These are phyloP conservation scores for Spodoptera frugiperda DNA, from an alignment of 1,140 invertebrate genomes.

Conservation along the genomic window DNA sequence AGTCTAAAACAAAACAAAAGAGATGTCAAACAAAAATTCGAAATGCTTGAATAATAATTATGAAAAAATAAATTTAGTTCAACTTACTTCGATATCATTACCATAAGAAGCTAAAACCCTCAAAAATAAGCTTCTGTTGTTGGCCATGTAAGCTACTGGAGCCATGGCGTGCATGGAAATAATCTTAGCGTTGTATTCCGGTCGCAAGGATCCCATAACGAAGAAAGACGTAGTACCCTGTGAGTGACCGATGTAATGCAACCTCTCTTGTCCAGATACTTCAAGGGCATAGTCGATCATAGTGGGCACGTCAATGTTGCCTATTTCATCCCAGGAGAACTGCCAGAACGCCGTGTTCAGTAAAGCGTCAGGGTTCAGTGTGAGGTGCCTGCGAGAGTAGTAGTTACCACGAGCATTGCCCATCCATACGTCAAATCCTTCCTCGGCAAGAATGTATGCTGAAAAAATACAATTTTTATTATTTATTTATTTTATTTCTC, in stretches of 20 bases:
- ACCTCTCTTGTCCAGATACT: constrained; percentile 86
- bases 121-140: constrained; percentile 86
- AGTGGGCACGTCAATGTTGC: constrained; percentile 91
- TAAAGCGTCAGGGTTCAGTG: constrained; percentile 84
- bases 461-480: constrained; percentile 50
- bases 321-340: constrained; percentile 94
- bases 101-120: constrained; percentile 72
- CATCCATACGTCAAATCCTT: constrained; percentile 93
- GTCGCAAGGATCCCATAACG: constrained; percentile 87
- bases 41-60: neutral
- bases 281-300: constrained; percentile 91
- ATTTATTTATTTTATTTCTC: no score
- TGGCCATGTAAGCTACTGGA: constrained; percentile 88
- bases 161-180: constrained; percentile 89
- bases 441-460: constrained; percentile 90
- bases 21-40: neutral
- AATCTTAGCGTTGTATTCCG: constrained; percentile 89
- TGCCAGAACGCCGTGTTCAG: constrained; percentile 89
- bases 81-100: constrained; percentile 74
- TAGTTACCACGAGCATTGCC: constrained; percentile 90
- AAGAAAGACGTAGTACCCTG: constrained; percentile 90
- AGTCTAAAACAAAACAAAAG: constrained; percentile 57
- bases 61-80: neutral
- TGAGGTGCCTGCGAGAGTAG: constrained; percentile 88
- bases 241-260: constrained; percentile 91